Evolutionary conservation across 2,113 vertebrate genomes (phyloP).

Genomic region (Oreamnos americanus): DNA sequence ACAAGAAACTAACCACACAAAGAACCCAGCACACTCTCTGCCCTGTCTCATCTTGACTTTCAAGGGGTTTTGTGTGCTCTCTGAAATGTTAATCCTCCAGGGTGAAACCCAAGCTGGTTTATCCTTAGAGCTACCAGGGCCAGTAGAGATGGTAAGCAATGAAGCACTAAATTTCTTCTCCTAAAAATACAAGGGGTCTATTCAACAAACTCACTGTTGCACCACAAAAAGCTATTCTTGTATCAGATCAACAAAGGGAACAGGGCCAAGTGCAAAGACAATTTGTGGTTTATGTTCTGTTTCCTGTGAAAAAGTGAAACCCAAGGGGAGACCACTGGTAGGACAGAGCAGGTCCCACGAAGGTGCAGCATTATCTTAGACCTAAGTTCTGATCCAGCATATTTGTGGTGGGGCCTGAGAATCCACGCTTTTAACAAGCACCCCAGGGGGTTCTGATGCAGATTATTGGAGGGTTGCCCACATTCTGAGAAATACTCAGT

Average conservation of each 20-base stretch:
- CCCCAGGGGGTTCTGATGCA: neutral
- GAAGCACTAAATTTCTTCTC: neutral
- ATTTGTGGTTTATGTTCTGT: neutral
- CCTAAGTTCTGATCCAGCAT: neutral
- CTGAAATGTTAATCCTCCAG: slow-evolving; percentile 19
- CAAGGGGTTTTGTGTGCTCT: slow-evolving; percentile 36
- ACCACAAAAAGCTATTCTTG: slow-evolving; percentile 63
- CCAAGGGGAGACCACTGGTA: neutral
- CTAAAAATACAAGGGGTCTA: slow-evolving; percentile 53
- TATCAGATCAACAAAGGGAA: slow-evolving; percentile 35
- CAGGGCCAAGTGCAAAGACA: slow-evolving; percentile 4
- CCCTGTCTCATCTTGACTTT: slow-evolving; percentile 3
- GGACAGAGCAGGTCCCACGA: neutral
- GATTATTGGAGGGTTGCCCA: neutral
- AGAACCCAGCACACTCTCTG: neutral
- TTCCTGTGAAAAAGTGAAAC: slow-evolving; percentile 46
- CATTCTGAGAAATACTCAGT: neutral
- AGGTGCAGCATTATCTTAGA: neutral
- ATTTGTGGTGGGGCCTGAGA: neutral
- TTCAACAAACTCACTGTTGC: neutral
- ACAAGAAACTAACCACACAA: neutral
- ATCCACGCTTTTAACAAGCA: neutral
- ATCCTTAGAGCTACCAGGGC: slow-evolving; percentile 15
- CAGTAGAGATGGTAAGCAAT: neutral
- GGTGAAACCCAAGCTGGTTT: slow-evolving; percentile 58